phyloP scores from a whole-genome alignment of 2,888 invertebrate species.

The Falcaria lacertinaria region DNA sequence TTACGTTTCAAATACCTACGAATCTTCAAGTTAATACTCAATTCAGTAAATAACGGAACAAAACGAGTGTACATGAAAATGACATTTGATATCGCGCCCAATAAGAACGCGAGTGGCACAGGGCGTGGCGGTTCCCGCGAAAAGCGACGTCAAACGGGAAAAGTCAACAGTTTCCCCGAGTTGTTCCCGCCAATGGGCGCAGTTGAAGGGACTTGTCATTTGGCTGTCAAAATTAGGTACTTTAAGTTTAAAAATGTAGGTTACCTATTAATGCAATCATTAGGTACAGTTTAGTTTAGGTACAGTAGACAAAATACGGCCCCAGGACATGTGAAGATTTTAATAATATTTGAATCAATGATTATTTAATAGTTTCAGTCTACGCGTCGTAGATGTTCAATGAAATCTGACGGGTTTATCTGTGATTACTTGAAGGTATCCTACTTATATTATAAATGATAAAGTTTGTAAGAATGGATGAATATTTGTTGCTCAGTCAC shows the following conservation, averaged over 20 bases:
- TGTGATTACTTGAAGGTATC: too few relatives aligned
- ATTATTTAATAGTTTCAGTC: too few relatives aligned
- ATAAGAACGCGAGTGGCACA: conserved; percentile 46
- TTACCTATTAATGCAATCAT: too few relatives aligned
- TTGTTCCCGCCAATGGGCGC: conserved; percentile 36
- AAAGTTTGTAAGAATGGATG: too few relatives aligned
- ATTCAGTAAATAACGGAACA: conserved; percentile 4
- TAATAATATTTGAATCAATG: too few relatives aligned
- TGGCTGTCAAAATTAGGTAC: conserved; percentile 20
- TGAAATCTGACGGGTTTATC: too few relatives aligned
- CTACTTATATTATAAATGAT: too few relatives aligned
- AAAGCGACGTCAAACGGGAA: conserved; percentile 67
- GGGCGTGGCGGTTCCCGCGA: conserved; percentile 63
- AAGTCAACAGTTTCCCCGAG: conserved; percentile 64
- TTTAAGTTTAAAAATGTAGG: background rate
- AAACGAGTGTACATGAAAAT: conserved; percentile 15
- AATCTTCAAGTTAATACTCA: background rate
- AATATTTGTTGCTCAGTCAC: too few relatives aligned
- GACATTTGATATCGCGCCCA: conserved; percentile 61
- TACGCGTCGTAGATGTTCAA: too few relatives aligned
- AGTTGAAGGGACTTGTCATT: conserved; percentile 28
- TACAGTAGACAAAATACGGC: too few relatives aligned
- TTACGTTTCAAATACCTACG: background rate
- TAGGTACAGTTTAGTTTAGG: too few relatives aligned
- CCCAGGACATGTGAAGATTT: too few relatives aligned